phyloP scores from a whole-genome alignment of 2,797 vertebrate genomes.

The Tarsius wallacei region DNA sequence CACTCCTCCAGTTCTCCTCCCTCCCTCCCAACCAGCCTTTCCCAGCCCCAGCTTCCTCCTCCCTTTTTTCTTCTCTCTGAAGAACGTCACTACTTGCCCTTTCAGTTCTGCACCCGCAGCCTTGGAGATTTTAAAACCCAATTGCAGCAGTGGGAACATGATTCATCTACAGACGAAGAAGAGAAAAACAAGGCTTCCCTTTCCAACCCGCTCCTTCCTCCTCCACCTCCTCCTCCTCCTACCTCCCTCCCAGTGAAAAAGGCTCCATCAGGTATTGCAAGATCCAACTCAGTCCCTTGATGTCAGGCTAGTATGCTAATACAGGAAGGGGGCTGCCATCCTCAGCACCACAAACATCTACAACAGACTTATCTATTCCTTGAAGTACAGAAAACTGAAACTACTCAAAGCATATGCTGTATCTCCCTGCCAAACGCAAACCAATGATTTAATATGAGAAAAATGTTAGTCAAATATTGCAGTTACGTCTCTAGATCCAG shows the following conservation, averaged over 20 bases:
- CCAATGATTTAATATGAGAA: conserved; percentile 79
- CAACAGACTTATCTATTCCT: background rate
- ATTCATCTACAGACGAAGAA: conserved; percentile 85
- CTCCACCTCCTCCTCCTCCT: conserved; percentile 78
- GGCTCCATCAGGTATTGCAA: conserved; percentile 27
- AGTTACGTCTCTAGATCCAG: conserved; percentile 17
- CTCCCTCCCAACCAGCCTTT: background rate
- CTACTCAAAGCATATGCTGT: background rate
- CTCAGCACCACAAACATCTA: background rate
- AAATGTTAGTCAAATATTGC: conserved; percentile 64
- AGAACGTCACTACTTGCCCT: conserved; percentile 89
- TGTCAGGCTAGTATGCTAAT: background rate
- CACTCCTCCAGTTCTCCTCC: conserved; percentile 80
- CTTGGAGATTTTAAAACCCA: conserved; percentile 87
- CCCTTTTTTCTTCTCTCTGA: conserved; percentile 68
- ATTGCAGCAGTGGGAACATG: conserved; percentile 90
- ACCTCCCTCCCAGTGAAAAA: conserved; percentile 57
- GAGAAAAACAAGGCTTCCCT: conserved; percentile 87
- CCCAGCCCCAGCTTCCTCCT: background rate
- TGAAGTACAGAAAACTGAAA: conserved; percentile 74
- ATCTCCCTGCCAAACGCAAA: conserved; percentile 78
- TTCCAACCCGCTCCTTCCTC: conserved; percentile 68
- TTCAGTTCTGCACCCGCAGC: conserved; percentile 86
- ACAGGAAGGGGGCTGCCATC: background rate
- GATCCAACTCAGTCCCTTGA: conserved; percentile 44